Percentiles rank a stretch among this genome's conserved stretches.
These are phyloP conservation scores for Actenoides lindsayi DNA, from an alignment of 2,113 vertebrate genomes.

Conservation along the genomic window DNA sequence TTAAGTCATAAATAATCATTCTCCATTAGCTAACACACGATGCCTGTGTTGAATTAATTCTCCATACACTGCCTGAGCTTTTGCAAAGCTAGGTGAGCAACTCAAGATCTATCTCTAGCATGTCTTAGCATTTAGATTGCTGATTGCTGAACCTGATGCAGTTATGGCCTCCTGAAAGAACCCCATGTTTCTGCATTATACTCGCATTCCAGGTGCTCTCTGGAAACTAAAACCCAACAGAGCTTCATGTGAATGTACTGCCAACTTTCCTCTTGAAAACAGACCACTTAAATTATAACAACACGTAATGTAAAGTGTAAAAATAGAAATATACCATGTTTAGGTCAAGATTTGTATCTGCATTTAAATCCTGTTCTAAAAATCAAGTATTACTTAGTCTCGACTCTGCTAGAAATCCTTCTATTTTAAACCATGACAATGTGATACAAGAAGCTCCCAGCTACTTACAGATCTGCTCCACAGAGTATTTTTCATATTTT, in stretches of 20 bases:
- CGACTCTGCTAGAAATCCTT: not conserved
- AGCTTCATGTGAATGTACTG: not conserved
- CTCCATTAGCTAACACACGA: not conserved
- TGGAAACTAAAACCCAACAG: not conserved
- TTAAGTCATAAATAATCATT: not conserved
- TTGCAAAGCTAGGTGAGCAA: not conserved
- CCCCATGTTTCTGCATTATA: accelerated
- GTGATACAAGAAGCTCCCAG: not conserved
- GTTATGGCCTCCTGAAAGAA: not conserved
- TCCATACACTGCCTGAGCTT: not conserved
- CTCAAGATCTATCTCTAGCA: not conserved
- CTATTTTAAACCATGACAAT: not conserved
- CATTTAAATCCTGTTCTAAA: not conserved
- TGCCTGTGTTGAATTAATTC: not conserved
- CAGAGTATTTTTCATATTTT: not conserved
- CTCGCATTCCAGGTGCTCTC: not conserved
- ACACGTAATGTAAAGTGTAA: not conserved
- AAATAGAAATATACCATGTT: not conserved
- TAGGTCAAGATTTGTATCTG: not conserved
- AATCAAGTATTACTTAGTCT: not conserved
- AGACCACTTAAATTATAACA: not conserved
- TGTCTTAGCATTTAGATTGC: not conserved
- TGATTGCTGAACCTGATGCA: not conserved
- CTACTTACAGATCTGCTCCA: not conserved
- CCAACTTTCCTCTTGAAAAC: not conserved